These are phyloP conservation scores for Himalopsyche japonica DNA, from an alignment of 2,888 invertebrate species.

Conservation along the genomic window DNA sequence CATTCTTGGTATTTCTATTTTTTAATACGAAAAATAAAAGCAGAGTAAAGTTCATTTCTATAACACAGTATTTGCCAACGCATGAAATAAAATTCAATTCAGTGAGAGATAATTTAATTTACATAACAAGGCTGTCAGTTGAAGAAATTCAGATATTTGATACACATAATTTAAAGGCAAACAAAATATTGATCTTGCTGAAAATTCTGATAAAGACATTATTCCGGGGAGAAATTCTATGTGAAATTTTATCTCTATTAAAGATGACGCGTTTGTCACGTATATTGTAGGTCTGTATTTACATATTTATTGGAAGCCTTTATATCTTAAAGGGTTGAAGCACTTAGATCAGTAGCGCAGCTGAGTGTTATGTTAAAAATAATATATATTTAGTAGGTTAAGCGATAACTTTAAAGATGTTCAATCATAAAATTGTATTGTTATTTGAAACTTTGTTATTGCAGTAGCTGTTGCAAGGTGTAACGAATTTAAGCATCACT, in stretches of 20 bases:
- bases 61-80: neutral
- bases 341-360: neutral
- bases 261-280: neutral
- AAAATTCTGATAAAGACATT: neutral
- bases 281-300: conserved; percentile 7
- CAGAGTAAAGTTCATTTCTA: neutral
- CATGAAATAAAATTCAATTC: neutral
- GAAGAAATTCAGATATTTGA: neutral
- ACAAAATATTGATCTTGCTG: neutral
- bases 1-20: too few species aligned
- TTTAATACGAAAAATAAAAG: too few species aligned
- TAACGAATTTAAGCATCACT: too few species aligned
- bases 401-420: too few species aligned
- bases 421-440: too few species aligned
- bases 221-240: neutral
- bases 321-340: conserved; percentile 11
- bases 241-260: neutral
- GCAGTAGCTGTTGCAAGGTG: too few species aligned
- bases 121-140: neutral
- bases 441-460: too few species aligned
- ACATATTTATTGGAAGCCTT: conserved; percentile 16
- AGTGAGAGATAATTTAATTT: neutral
- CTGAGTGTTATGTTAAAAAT: too few species aligned
- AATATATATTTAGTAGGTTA: too few species aligned
- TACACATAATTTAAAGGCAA: neutral